A percentile compares a stretch with the other conserved stretches of the same genome.
Conservation (phyloP, 1,140 invertebrate genomes). For the Pectinophora gossypiella region DNA sequence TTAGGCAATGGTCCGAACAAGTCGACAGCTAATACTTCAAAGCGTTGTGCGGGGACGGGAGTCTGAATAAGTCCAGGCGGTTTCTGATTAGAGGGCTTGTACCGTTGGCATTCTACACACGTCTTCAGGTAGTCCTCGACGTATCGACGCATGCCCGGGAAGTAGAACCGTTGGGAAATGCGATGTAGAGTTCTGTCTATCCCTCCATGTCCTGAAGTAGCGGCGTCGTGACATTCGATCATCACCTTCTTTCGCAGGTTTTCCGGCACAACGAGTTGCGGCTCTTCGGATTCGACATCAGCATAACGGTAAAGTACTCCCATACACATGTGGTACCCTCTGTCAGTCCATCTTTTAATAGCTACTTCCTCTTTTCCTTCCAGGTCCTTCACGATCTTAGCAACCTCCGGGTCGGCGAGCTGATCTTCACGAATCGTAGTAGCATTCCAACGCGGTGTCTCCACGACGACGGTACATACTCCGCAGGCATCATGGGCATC, state of each 20-base stretch:
- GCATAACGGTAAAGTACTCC: constrained; percentile 11
- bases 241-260: constrained; percentile 7
- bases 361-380: constrained; percentile 7
- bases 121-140: constrained; percentile 31
- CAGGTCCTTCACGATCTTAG: constrained; percentile 27
- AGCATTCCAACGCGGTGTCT: constrained; percentile 3
- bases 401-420: constrained; percentile 18
- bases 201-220: constrained; percentile 32
- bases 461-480: constrained; percentile 4
- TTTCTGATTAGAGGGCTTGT: constrained; percentile 33
- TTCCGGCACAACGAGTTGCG: constrained; percentile 21
- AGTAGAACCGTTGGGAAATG: constrained; percentile 30
- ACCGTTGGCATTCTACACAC: constrained; percentile 29
- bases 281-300: constrained; percentile 17
- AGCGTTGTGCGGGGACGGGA: constrained; percentile 14
- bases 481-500: constrained; percentile 4
- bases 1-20: constrained; percentile 23
- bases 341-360: constrained; percentile 4
- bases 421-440: constrained; percentile 13
- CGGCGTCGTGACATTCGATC: constrained; percentile 26
- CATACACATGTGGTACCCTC: constrained; percentile 10
- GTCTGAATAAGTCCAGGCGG: constrained; percentile 31
- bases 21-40: constrained; percentile 35
- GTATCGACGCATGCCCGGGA: constrained; percentile 21
- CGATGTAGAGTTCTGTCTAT: background rate